Base-by-base conservation (phyloP, 2,888 invertebrate genomes). In the Ethmia dodecea region DNA sequence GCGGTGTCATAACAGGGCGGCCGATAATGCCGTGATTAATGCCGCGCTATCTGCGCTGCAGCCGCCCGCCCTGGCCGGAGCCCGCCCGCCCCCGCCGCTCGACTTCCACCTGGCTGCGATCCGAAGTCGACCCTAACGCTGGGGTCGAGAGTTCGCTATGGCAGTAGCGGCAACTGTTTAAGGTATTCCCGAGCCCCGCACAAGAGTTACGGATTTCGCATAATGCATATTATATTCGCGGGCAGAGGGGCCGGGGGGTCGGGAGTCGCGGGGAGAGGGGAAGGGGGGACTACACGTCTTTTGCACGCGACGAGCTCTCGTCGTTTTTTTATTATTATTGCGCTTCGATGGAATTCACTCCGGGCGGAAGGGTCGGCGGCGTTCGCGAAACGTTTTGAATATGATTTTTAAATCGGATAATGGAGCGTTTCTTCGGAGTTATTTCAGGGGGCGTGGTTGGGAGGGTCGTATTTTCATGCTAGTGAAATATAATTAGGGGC, bases 281-380 rank as follows among this genome's bases (percentile, higher is more conserved):
- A 50, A 58, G 72, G 74, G 77, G 77, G 75, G 83, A 80, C 83
- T 83, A 72, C 83, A 83, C 83, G 83, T 84, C 84, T 77, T 74
- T 73, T 79, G 79, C 84, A 83, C 83, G 81, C 84, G 84, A 81
- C 83, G 75, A 79, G 71, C 73, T 81, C 83, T 83, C 76, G 70
- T 83, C 83, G 80, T 83, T 84, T 84, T 84, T 84, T 84, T 84
- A 84, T 84, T 83, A 84, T 84, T 84, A 84, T 84, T 83, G 83
- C 79, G 79, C 83, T 80, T 76, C 80, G 79, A 77, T 77, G 81
- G 80, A 81, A 80, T 80, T 74, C 78, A 75, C 72, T 71, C 71
- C 61, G 52, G n/a, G 58, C n/a, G n/a, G 62, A 58, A 74, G 78
- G 81, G 78, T 68, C 69, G 61, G 65, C 68, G 69, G 71, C 66